These are phyloP conservation scores for Neomorphus geoffroyi DNA, from an alignment of 2,797 vertebrate genomes.

Conservation along the genomic window DNA sequence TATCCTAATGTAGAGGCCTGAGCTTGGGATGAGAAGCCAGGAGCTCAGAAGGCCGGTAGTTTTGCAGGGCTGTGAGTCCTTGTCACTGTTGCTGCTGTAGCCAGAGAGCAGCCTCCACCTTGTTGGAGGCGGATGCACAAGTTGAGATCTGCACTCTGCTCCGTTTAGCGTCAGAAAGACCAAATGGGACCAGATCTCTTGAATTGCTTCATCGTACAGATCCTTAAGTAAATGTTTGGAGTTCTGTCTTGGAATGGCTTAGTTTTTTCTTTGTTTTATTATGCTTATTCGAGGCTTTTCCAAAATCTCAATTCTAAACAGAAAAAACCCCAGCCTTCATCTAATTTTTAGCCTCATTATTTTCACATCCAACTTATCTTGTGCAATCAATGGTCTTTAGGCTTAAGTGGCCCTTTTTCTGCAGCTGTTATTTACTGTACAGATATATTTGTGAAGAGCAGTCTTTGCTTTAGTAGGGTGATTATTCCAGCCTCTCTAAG, in stretches of 20 bases:
- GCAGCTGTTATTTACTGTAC: constrained; percentile 26
- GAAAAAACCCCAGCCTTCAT: background rate
- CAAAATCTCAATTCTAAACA: background rate
- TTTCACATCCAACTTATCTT: background rate
- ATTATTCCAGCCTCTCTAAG: background rate
- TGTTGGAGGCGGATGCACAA: background rate
- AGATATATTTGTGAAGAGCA: background rate
- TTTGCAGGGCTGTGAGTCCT: background rate
- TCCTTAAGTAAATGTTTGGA: background rate
- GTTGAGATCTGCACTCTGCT: background rate
- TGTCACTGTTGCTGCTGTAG: background rate
- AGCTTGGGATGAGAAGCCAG: background rate
- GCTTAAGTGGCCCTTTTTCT: background rate
- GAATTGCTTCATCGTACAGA: background rate
- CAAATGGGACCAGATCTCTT: background rate
- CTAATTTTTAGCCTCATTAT: background rate
- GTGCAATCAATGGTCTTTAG: background rate
- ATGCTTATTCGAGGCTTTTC: background rate
- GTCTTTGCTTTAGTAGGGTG: background rate
- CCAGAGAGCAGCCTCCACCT: accelerated
- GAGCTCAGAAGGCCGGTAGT: background rate
- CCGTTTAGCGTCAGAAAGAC: accelerated
- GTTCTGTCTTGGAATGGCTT: background rate
- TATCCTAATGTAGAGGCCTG: background rate
- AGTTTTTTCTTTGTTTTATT: background rate